These are phyloP conservation scores for Saccostrea glomerata DNA, from an alignment of 1,140 invertebrate species.

Conservation along the genomic window DNA sequence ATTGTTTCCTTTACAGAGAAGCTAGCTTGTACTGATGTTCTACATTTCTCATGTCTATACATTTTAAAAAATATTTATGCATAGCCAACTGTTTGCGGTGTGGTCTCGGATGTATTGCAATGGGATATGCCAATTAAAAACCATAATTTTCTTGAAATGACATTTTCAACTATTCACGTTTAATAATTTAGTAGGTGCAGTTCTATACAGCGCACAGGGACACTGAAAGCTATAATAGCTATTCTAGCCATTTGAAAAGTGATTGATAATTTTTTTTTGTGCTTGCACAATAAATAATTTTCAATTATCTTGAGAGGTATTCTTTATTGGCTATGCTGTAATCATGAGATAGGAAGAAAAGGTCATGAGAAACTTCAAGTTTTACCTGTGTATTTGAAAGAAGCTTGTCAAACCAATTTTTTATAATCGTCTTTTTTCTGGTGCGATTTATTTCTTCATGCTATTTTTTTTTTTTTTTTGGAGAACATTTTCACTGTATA, in stretches of 20 bases:
- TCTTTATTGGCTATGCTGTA: not conserved
- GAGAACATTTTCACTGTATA: not conserved
- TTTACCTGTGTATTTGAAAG: not conserved
- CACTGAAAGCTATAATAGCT: not conserved
- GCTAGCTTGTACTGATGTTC: not conserved
- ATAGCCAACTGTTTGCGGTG: constrained; percentile 10
- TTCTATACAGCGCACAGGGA: not conserved
- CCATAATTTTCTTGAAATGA: constrained; percentile 8
- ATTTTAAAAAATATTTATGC: not conserved
- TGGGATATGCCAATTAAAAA: constrained; percentile 29
- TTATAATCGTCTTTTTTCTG: not conserved
- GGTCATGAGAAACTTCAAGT: not conserved
- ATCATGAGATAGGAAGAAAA: not conserved
- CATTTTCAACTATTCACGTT: constrained; percentile 14
- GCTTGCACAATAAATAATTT: constrained; percentile 21
- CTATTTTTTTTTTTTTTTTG: not conserved
- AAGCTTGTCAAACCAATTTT: not conserved
- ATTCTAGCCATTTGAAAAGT: constrained; percentile 5
- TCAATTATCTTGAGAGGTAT: not conserved
- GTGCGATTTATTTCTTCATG: not conserved
- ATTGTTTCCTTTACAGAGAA: not conserved
- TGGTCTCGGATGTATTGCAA: not conserved
- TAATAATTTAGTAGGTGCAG: constrained; percentile 11
- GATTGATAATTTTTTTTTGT: constrained; percentile 29
- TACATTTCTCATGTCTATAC: not conserved